Base-by-base conservation (phyloP, 2,888 invertebrate species). In the Arge pagana region DNA sequence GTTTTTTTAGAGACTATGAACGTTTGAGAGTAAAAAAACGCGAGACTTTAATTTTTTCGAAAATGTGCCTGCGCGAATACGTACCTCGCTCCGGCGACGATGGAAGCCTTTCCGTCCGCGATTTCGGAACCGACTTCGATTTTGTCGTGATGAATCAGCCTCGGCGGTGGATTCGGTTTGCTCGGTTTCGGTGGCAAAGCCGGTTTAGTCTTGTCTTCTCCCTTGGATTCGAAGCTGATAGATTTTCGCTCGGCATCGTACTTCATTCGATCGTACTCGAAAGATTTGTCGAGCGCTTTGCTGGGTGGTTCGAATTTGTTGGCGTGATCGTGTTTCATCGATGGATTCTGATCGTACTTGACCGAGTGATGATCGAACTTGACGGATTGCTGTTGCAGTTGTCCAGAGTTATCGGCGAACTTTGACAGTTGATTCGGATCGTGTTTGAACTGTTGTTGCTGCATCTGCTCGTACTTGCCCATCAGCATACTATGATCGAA, bases 151-250 rank as follows among this genome's bases (percentile, higher is more conserved):
- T 69, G 73, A 23, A 71, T 75, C 52, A 75, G 60, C 60, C 76
- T 68, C 7, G 74, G 76, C 21, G 75, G 75, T 36, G 75, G 75
- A 62, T 75, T 74, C 6, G 76, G 74, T 48, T 76, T 76, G 57
- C 66, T 70, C 10, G 93, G 94, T 78, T 93, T 94, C 7, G 90
- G 90, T 55, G 90, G 91, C 72, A 91, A 74, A 2, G 91, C 90
- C 1, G 91, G 91, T 72, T 90, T 88, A 39, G 83, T 68, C 37
- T 76, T 74, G 52, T 74, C 74, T 42, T 74, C 72, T 15, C 50
- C 43, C 41, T 31, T 50, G 13, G 66, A 64, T 10, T 57, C 52
- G 50, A 63, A 63, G 21, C 53, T 63, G 24, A 62, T 53, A 24
- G 53, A 55, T 52, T 71, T 70, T 39, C 69, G 66, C 16, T 71